Conservation (phyloP, 2,888 invertebrate species). For the Caenorhabditis afra region DNA sequence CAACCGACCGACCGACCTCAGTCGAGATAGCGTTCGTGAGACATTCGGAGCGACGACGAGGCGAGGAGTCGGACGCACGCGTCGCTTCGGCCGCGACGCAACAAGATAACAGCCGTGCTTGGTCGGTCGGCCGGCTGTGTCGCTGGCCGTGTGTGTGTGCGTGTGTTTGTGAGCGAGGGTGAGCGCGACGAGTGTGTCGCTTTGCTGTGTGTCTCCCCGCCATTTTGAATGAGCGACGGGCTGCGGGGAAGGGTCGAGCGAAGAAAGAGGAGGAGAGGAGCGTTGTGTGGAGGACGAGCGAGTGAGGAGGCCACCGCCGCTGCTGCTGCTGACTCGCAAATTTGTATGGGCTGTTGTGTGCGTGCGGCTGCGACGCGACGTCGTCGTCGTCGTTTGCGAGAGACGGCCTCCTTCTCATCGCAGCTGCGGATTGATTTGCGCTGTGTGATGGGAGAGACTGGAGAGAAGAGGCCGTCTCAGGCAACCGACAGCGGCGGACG, state of each 20-base stretch:
- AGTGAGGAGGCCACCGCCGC: constrained; percentile 19
- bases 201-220: constrained; percentile 16
- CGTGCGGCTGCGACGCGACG: constrained; percentile 50
- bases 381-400: constrained; percentile 50
- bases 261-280: constrained; percentile 28
- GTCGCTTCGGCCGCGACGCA: constrained; percentile 51
- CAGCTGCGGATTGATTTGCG: constrained; percentile 59
- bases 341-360: constrained; percentile 49
- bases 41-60: constrained; percentile 56
- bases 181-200: constrained; percentile 22
- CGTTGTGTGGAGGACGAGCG: constrained; percentile 32
- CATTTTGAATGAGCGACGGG: constrained; percentile 36
- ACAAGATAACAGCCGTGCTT: constrained; percentile 57
- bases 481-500: neutral
- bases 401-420: constrained; percentile 41
- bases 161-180: constrained; percentile 44
- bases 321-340: constrained; percentile 55
- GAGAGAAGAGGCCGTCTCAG: constrained; percentile 11
- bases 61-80: constrained; percentile 54
- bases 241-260: constrained; percentile 21
- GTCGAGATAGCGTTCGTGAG: constrained; percentile 57
- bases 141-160: constrained; percentile 9
- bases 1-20: constrained; percentile 57
- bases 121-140: constrained; percentile 22
- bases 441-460: constrained; percentile 45